These are phyloP conservation scores for Ammospiza caudacuta DNA, from an alignment of 2,113 vertebrate species.

Conservation along the genomic window DNA sequence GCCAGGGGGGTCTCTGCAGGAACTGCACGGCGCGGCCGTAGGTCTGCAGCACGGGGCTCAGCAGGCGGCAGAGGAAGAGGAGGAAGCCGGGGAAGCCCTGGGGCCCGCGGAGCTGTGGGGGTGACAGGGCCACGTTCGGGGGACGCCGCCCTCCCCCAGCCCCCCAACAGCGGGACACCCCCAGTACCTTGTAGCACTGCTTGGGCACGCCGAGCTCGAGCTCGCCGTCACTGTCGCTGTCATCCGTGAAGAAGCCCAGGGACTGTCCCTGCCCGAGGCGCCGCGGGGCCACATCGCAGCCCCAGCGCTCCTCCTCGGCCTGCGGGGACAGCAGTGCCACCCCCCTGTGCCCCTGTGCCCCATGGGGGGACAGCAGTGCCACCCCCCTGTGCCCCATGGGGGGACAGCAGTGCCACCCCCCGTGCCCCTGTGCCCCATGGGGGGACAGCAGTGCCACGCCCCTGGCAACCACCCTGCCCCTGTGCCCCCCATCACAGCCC, in stretches of 20 bases:
- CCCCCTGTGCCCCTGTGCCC: no score
- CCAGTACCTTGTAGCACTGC: conserved; percentile 82
- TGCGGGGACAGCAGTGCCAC: neutral
- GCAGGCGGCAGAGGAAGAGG: conserved; percentile 87
- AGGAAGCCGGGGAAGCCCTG: conserved; percentile 80
- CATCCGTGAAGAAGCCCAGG: conserved; percentile 52
- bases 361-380: no score
- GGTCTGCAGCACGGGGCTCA: conserved; percentile 80
- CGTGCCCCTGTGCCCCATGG: no score
- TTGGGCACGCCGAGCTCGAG: conserved; percentile 66
- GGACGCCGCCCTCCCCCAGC: accelerated
- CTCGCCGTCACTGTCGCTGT: conserved; percentile 85
- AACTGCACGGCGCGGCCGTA: conserved; percentile 72
- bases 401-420: neutral
- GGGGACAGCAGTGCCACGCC: no score
- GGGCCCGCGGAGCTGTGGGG: conserved; percentile 80
- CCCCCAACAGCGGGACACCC: accelerated
- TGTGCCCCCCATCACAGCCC: no score
- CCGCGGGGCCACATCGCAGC: conserved; percentile 77
- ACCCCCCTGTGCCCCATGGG: no score
- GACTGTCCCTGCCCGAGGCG: neutral
- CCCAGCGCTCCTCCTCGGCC: neutral
- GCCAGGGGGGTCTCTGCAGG: conserved; percentile 47
- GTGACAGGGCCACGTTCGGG: neutral
- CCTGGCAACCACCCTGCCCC: no score